Conservation (phyloP, 1,140 invertebrate species). For the Orchestia grillus region DNA sequence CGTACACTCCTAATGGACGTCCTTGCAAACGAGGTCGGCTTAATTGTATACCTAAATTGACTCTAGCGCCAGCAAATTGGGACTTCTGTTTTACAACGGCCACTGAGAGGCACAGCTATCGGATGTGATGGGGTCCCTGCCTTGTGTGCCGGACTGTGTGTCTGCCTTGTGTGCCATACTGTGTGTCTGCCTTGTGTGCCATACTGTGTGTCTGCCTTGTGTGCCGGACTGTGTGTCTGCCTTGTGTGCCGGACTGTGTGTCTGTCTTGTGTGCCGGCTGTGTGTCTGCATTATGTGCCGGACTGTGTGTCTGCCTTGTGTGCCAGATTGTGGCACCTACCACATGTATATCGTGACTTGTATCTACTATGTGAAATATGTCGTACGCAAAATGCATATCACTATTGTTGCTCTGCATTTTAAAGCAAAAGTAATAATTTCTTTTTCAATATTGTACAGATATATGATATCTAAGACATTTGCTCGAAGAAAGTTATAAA, state of each 20-base stretch:
- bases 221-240: neutral
- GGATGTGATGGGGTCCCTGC: neutral
- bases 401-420: too few species aligned
- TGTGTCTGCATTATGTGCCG: neutral
- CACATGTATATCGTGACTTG: too few species aligned
- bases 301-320: too few species aligned
- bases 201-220: too few species aligned
- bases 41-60: conserved; percentile 1
- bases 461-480: too few species aligned
- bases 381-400: too few species aligned
- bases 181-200: neutral
- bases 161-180: neutral
- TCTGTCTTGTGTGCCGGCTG: neutral
- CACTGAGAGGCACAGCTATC: neutral
- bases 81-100: neutral
- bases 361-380: too few species aligned
- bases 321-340: too few species aligned
- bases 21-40: neutral
- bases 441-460: too few species aligned
- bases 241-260: neutral
- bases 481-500: too few species aligned
- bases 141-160: neutral
- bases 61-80: neutral
- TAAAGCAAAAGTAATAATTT: too few species aligned
- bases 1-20: neutral